Conservation (phyloP, 2,797 vertebrate genomes). For the Mastacembelus armatus region DNA sequence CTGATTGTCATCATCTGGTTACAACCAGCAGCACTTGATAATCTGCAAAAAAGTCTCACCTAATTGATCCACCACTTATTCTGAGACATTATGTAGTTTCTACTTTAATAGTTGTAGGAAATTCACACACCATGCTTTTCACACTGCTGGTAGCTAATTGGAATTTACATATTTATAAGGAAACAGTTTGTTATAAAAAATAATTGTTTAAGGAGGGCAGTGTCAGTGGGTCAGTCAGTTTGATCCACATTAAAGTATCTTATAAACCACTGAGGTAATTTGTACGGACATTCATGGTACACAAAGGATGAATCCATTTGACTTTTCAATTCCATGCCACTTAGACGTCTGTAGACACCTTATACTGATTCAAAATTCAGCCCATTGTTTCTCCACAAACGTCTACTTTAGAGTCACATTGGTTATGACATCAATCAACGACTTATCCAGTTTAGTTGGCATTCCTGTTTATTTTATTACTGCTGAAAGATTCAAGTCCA, state of each 20-base stretch:
- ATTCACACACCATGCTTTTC: constrained; percentile 32
- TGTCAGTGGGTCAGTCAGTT: not conserved
- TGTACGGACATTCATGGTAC: not conserved
- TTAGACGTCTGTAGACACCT: not conserved
- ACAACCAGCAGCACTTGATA: constrained; percentile 60
- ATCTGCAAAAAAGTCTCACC: constrained; percentile 67
- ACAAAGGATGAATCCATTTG: not conserved
- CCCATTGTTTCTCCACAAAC: not conserved
- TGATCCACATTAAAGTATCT: not conserved
- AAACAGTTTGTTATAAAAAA: constrained; percentile 23
- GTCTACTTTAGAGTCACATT: not conserved
- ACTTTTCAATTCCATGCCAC: not conserved
- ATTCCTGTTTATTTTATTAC: not conserved
- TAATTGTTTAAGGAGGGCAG: not conserved
- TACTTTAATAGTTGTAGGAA: constrained; percentile 60
- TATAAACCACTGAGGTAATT: not conserved
- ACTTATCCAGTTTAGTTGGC: not conserved
- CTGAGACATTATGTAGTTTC: constrained; percentile 55
- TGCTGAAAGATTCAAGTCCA: too few species aligned
- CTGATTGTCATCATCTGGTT: constrained; percentile 66
- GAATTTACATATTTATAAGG: not conserved
- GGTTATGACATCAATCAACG: not conserved
- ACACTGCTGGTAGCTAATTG: constrained; percentile 21
- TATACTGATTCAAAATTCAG: not conserved
- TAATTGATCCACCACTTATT: constrained; percentile 70